Conservation (phyloP, 2,888 invertebrate species). For the Cerceris rybyensis region DNA sequence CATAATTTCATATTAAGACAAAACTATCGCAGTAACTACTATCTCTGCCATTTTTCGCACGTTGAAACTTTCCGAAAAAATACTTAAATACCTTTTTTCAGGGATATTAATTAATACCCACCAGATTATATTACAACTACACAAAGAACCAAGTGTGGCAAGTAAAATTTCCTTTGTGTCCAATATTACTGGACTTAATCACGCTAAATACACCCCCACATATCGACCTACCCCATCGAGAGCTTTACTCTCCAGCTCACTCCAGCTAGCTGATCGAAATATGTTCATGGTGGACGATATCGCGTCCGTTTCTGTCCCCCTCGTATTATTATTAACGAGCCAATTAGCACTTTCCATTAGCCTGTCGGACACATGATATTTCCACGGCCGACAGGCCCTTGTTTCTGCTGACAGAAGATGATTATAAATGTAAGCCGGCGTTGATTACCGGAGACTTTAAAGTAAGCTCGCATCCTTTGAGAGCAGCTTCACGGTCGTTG, state of each 20-base stretch:
- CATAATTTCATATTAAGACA: too few species aligned
- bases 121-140: conserved; percentile 26
- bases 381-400: background rate
- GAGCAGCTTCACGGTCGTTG: background rate
- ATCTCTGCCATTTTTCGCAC: too few species aligned
- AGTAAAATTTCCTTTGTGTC: conserved; percentile 64
- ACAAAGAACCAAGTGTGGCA: conserved; percentile 31
- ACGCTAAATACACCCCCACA: conserved; percentile 57
- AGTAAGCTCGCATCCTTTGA: background rate
- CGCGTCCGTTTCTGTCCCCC: conserved; percentile 37
- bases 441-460: background rate
- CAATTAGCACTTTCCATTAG: conserved; percentile 63
- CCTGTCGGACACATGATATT: conserved; percentile 13
- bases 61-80: too few species aligned
- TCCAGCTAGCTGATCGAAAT: conserved; percentile 38
- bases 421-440: background rate
- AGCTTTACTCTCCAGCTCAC: conserved; percentile 11
- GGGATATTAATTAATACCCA: conserved; percentile 55
- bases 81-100: conserved; percentile 8
- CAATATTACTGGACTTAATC: conserved; percentile 65
- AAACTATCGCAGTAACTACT: too few species aligned
- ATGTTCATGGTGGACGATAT: conserved; percentile 14
- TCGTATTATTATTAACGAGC: conserved; percentile 59
- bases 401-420: conserved; percentile 12
- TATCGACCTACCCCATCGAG: conserved; percentile 21